These are phyloP conservation scores for Agrypnia vestita DNA, from an alignment of 1,140 invertebrate genomes.

Conservation along the genomic window DNA sequence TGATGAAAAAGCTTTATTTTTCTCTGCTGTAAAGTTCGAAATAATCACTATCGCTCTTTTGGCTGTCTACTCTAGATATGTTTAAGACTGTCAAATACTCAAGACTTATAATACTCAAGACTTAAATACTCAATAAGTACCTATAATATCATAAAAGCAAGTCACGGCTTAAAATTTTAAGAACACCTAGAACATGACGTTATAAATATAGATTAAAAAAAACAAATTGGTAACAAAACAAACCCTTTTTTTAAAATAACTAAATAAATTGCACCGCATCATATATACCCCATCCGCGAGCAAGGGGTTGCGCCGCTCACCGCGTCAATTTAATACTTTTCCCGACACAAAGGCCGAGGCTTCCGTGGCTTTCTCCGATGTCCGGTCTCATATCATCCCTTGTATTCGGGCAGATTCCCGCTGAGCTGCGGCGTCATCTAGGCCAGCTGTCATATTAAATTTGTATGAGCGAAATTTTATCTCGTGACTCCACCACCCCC, in stretches of 20 bases:
- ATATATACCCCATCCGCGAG: neutral
- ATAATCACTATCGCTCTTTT: no score
- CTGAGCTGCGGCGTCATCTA: conserved; percentile 43
- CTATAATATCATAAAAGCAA: no score
- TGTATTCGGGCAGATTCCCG: conserved; percentile 39
- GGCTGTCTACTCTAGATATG: no score
- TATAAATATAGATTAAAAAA: no score
- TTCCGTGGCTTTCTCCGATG: conserved; percentile 45
- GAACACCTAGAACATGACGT: no score
- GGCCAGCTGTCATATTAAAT: conserved; percentile 61
- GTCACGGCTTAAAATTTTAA: no score
- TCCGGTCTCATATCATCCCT: conserved; percentile 56
- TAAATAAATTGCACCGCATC: neutral
- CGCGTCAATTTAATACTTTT: conserved; percentile 49
- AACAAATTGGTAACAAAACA: no score
- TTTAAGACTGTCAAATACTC: no score
- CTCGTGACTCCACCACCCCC: neutral
- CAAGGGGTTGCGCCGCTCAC: conserved; percentile 15
- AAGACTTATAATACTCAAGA: no score
- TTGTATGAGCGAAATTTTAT: conserved; percentile 49
- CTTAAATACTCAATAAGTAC: no score
- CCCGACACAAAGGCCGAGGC: conserved; percentile 40
- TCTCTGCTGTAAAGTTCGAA: no score
- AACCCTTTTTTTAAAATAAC: neutral
- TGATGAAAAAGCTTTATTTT: no score